Conservation (phyloP, 2,888 invertebrate species). For the Caenorhabditis virilis region DNA sequence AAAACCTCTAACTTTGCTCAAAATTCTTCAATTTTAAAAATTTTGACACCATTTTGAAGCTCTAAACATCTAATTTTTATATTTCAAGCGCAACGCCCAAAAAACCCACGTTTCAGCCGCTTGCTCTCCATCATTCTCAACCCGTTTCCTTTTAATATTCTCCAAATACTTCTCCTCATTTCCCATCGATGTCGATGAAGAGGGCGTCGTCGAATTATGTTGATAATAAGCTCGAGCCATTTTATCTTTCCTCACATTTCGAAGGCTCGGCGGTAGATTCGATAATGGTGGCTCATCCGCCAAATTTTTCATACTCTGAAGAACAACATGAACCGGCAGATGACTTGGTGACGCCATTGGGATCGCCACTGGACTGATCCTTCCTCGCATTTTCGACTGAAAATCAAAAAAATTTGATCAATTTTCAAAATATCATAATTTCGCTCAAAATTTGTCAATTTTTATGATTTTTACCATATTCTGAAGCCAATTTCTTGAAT, state of each 20-base stretch:
- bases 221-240: not conserved
- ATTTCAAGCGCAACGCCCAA: not conserved
- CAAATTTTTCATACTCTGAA: slow-evolving; percentile 31
- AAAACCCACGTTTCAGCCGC: not conserved
- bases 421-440: too few species aligned
- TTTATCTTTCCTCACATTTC: not conserved
- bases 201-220: not conserved
- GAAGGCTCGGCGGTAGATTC: not conserved
- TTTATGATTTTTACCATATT: too few species aligned
- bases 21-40: too few species aligned
- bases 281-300: slow-evolving; percentile 18
- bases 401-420: too few species aligned
- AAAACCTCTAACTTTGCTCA: not conserved
- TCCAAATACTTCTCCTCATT: not conserved
- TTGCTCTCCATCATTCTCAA: not conserved
- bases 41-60: not conserved
- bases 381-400: slow-evolving; percentile 5
- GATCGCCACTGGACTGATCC: slow-evolving; percentile 4
- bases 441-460: too few species aligned
- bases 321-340: slow-evolving; percentile 22
- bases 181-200: not conserved
- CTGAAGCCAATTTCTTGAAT: too few species aligned
- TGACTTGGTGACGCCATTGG: slow-evolving; percentile 25
- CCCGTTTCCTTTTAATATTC: slow-evolving; percentile 1
- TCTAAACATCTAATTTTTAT: not conserved